phyloP scores from a whole-genome alignment of 2,888 invertebrate species.

The Seira sanloemensis region DNA sequence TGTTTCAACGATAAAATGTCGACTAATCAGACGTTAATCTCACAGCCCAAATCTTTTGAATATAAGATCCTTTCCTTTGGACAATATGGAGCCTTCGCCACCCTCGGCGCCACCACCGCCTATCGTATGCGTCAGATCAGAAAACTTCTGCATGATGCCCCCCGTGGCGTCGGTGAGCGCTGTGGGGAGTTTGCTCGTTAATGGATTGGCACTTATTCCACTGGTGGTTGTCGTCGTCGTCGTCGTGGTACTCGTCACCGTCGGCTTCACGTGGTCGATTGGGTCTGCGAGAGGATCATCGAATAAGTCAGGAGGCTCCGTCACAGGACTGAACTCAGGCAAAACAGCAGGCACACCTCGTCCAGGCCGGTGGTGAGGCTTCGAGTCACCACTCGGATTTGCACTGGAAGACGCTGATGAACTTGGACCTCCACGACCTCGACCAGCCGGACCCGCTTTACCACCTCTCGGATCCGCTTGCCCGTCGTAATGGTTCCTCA shows the following conservation, averaged over 20 bases:
- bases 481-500: constrained; percentile 75
- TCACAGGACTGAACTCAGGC: constrained; percentile 75
- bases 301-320: constrained; percentile 56
- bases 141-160: constrained; percentile 92
- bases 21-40: constrained; percentile 75
- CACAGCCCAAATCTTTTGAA: constrained; percentile 95
- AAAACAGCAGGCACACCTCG: constrained; percentile 79
- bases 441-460: constrained; percentile 77
- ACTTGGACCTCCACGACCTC: constrained; percentile 66
- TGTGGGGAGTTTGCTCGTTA: constrained; percentile 72
- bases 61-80: constrained; percentile 94
- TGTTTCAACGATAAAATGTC: constrained; percentile 37
- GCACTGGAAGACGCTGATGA: constrained; percentile 50
- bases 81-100: constrained; percentile 89
- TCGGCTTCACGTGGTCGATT: constrained; percentile 55
- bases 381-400: constrained; percentile 41
- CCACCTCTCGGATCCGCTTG: constrained; percentile 80
- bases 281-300: constrained; percentile 58
- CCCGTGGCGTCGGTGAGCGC: constrained; percentile 76
- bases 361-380: constrained; percentile 74
- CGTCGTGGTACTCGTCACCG: constrained; percentile 51
- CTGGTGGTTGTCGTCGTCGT: constrained; percentile 63
- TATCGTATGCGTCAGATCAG: constrained; percentile 83
- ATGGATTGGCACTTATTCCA: constrained; percentile 70
- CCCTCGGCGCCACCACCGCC: constrained; percentile 77